A percentile compares a stretch with the other conserved stretches of the same genome.
Evolutionary conservation across 1,140 invertebrate species (phyloP).

Genomic region (Lasaia peninsularis): DNA sequence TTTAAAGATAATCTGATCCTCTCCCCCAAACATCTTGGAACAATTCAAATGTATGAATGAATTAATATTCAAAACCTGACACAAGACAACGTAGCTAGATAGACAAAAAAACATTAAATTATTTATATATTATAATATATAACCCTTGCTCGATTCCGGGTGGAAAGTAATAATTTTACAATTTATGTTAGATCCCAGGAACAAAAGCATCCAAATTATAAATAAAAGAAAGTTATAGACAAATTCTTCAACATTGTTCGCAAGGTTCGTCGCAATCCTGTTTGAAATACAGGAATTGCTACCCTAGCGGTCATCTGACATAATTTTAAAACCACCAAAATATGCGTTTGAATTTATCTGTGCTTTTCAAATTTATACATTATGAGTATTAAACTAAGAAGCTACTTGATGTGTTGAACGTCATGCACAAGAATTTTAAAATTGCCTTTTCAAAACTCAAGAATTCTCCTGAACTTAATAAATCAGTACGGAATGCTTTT

Average conservation of each 20-base stretch:
- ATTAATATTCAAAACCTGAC: too few species aligned
- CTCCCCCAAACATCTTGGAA: too few species aligned
- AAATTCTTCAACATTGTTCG: background rate
- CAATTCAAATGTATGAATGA: too few species aligned
- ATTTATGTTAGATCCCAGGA: background rate
- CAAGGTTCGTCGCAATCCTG: background rate
- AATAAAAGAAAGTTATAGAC: background rate
- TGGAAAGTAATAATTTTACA: background rate
- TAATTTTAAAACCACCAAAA: background rate
- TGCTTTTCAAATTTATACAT: background rate
- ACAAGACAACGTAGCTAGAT: too few species aligned
- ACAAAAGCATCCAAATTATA: background rate
- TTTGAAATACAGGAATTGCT: background rate
- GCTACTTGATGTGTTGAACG: background rate
- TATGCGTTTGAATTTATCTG: background rate
- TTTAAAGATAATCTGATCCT: too few species aligned
- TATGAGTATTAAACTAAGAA: background rate
- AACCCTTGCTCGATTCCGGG: too few species aligned
- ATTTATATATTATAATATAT: too few species aligned
- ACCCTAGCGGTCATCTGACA: background rate
- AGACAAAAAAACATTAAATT: too few species aligned
- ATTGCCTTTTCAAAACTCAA: slow-evolving; percentile 24
- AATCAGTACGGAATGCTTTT: slow-evolving; percentile 26
- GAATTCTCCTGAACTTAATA: slow-evolving; percentile 26
- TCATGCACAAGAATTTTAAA: slow-evolving; percentile 20